phyloP scores from a whole-genome alignment of 2,797 vertebrate species.

The Galaxias olidus region DNA sequence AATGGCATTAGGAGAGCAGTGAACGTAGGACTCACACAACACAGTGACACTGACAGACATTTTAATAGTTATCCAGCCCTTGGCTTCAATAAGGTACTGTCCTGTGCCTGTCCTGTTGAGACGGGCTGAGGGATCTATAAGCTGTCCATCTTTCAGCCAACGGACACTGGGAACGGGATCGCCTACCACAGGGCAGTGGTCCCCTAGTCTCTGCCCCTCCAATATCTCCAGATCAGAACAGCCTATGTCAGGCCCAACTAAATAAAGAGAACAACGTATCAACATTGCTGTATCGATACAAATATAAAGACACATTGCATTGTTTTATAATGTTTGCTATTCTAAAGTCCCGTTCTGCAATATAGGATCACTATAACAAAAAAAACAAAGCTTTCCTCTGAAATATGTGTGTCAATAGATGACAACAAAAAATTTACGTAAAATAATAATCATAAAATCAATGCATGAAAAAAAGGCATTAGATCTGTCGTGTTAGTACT shows the following conservation, averaged over 20 bases:
- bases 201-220: slow-evolving; percentile 47
- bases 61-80: accelerated
- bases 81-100: slow-evolving; percentile 15
- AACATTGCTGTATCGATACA: no score
- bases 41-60: slow-evolving; percentile 1
- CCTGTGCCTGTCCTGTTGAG: slow-evolving; percentile 42
- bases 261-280: not conserved
- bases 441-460: no score
- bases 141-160: slow-evolving; percentile 43
- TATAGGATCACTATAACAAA: no score
- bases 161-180: not conserved
- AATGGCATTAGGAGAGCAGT: not conserved
- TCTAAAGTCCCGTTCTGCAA: no score
- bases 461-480: no score
- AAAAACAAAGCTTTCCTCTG: no score
- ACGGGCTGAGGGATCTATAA: accelerated
- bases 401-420: no score
- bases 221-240: slow-evolving; percentile 16
- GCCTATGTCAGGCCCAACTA: slow-evolving; percentile 55
- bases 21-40: slow-evolving; percentile 55
- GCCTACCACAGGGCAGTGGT: slow-evolving; percentile 45
- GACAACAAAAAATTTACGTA: no score
- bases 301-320: no score
- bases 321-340: no score
- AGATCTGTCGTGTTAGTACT: no score